Percentiles rank a stretch among this genome's conserved stretches.
Evolutionary conservation across 35 echinoderm and acorn worm species (phyloP).

Genomic region (Chiridota heheva): DNA sequence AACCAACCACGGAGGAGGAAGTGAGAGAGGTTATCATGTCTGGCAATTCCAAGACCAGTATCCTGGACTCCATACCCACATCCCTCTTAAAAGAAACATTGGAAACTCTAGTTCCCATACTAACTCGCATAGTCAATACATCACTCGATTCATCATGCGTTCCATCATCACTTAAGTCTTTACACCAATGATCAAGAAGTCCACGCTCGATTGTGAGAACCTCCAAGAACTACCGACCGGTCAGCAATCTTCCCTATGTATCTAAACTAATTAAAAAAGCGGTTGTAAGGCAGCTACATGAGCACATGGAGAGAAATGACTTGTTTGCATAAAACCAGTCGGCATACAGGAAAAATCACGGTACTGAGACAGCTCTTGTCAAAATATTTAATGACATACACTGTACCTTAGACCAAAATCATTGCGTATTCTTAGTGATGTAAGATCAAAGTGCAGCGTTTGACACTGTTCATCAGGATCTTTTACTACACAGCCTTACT

Average conservation of each 20-base stretch:
- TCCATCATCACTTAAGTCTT: constrained; percentile 22
- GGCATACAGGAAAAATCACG: constrained; percentile 22
- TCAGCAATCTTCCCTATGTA: constrained; percentile 56
- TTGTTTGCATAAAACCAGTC: constrained; percentile 5
- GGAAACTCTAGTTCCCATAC: constrained; percentile 13
- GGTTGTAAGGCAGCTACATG: constrained; percentile 14
- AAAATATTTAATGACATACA: constrained; percentile 27
- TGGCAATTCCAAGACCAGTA: constrained; percentile 20
- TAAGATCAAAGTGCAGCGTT: constrained; percentile 52
- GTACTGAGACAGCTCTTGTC: constrained; percentile 27
- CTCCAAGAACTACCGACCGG: constrained; percentile 39
- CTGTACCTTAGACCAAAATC: not conserved
- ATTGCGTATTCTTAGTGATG: constrained; percentile 23
- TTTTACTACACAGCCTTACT: constrained; percentile 13
- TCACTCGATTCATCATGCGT: constrained; percentile 38
- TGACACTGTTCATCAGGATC: constrained; percentile 47
- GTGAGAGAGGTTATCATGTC: constrained; percentile 23
- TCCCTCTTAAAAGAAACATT: constrained; percentile 30
- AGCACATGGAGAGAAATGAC: constrained; percentile 22
- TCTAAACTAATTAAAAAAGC: constrained; percentile 51
- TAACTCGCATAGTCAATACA: constrained; percentile 25
- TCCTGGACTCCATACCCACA: constrained; percentile 23
- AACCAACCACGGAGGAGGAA: constrained; percentile 20
- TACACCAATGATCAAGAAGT: constrained; percentile 49
- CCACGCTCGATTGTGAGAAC: constrained; percentile 18